Evolutionary conservation across 1,140 invertebrate species (phyloP).

Genomic region (Anoplophora glabripennis): DNA sequence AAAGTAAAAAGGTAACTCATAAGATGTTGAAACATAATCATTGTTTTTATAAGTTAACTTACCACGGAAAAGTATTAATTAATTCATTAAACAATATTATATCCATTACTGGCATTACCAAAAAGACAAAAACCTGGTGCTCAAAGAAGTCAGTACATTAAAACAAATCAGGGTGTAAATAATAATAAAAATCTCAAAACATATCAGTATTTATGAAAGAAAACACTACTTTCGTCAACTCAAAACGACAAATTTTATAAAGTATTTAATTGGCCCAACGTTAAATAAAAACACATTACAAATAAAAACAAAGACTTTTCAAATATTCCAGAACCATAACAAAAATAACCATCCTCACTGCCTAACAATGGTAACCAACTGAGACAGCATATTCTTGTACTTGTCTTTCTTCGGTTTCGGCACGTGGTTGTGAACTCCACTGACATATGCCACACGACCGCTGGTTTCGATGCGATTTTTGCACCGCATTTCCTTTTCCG

Average conservation of each 20-base stretch:
- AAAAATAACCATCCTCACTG: not conserved
- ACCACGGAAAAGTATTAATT: too few relatives aligned
- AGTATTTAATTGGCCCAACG: too few relatives aligned
- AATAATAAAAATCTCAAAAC: too few relatives aligned
- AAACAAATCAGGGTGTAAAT: too few relatives aligned
- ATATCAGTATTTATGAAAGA: too few relatives aligned
- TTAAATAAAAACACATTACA: not conserved
- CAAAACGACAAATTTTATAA: too few relatives aligned
- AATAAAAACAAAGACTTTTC: not conserved
- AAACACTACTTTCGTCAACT: too few relatives aligned
- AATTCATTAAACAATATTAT: too few relatives aligned
- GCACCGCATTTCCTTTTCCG: constrained; percentile 19
- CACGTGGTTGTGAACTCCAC: constrained; percentile 25
- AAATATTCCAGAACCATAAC: not conserved
- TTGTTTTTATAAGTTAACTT: not conserved
- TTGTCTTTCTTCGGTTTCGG: constrained; percentile 17
- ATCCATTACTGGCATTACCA: too few relatives aligned
- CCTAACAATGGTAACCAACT: constrained; percentile 28
- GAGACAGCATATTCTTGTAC: constrained; percentile 30
- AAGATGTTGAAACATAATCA: not conserved
- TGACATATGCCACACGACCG: constrained; percentile 24
- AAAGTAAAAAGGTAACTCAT: not conserved
- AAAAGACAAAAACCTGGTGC: too few relatives aligned
- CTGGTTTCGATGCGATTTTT: constrained; percentile 28
- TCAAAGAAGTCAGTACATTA: too few relatives aligned